phyloP scores from a whole-genome alignment of 2,888 invertebrate species.

The Ecdyonurus torrentis region DNA sequence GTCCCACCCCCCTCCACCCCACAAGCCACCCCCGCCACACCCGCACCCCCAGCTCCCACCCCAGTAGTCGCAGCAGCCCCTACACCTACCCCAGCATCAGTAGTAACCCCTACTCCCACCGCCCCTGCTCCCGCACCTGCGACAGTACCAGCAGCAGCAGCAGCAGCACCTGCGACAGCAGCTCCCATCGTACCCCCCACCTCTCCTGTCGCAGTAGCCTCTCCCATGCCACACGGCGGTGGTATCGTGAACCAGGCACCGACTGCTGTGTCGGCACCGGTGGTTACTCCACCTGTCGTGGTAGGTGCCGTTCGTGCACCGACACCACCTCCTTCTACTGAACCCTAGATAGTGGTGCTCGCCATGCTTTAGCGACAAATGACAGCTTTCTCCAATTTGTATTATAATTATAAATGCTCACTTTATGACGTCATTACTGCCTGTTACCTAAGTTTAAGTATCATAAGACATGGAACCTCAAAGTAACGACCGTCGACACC shows the following conservation, averaged over 20 bases:
- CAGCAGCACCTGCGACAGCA: conserved; percentile 31
- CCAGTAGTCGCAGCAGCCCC: conserved; percentile 8
- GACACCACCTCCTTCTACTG: neutral
- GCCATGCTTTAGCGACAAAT: too few species aligned
- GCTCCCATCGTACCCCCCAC: conserved; percentile 25
- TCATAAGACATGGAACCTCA: too few species aligned
- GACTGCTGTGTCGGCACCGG: neutral
- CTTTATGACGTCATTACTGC: too few species aligned
- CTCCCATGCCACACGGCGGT: too few species aligned
- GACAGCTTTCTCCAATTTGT: too few species aligned
- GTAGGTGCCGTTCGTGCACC: neutral
- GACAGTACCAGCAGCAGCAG: conserved; percentile 32
- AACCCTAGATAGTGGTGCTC: too few species aligned
- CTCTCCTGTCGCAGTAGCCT: conserved; percentile 4
- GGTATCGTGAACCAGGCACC: too few species aligned
- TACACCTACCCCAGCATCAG: neutral
- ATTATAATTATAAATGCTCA: too few species aligned
- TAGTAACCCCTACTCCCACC: conserved; percentile 11
- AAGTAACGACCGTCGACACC: too few species aligned
- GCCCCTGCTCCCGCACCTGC: conserved; percentile 24
- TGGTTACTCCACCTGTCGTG: neutral
- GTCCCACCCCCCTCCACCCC: conserved; percentile 10
- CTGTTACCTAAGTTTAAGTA: too few species aligned
- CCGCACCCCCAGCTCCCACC: conserved; percentile 10
- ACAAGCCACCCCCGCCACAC: conserved; percentile 13